A percentile compares a stretch with the other conserved stretches of the same genome.
Evolutionary conservation across 2,888 invertebrate genomes (phyloP).

Genomic region (Ochropleura leucogaster): DNA sequence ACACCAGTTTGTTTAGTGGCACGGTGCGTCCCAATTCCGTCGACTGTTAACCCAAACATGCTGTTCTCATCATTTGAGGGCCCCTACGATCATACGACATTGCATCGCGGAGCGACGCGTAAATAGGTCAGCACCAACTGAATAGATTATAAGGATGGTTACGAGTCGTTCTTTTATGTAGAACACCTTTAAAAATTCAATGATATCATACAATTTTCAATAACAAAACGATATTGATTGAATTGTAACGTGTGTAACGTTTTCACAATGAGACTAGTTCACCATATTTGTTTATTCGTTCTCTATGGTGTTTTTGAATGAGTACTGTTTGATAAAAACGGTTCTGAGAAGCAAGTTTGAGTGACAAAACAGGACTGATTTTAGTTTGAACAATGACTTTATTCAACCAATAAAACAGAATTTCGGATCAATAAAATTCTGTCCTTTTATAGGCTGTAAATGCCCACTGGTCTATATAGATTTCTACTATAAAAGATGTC

Average conservation of each 20-base stretch:
- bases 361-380: slow-evolving; percentile 30
- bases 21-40: slow-evolving; percentile 58
- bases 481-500: not conserved
- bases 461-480: slow-evolving; percentile 2
- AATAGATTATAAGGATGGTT: slow-evolving; percentile 70
- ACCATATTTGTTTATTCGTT: slow-evolving; percentile 40
- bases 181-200: slow-evolving; percentile 62
- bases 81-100: slow-evolving; percentile 66
- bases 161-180: slow-evolving; percentile 60
- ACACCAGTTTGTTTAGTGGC: slow-evolving; percentile 58
- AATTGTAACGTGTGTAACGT: slow-evolving; percentile 44
- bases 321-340: slow-evolving; percentile 12
- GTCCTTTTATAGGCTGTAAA: slow-evolving; percentile 40
- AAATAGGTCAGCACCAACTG: slow-evolving; percentile 70
- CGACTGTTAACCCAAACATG: slow-evolving; percentile 57
- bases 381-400: slow-evolving; percentile 34
- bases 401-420: slow-evolving; percentile 31
- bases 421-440: slow-evolving; percentile 36
- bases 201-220: slow-evolving; percentile 56
- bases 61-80: slow-evolving; percentile 59
- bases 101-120: slow-evolving; percentile 65
- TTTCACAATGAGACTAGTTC: slow-evolving; percentile 45
- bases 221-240: slow-evolving; percentile 63
- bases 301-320: slow-evolving; percentile 22
- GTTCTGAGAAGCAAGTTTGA: slow-evolving; percentile 15